Base-by-base conservation (phyloP, 2,113 vertebrate species). In the Mirza zaza region DNA sequence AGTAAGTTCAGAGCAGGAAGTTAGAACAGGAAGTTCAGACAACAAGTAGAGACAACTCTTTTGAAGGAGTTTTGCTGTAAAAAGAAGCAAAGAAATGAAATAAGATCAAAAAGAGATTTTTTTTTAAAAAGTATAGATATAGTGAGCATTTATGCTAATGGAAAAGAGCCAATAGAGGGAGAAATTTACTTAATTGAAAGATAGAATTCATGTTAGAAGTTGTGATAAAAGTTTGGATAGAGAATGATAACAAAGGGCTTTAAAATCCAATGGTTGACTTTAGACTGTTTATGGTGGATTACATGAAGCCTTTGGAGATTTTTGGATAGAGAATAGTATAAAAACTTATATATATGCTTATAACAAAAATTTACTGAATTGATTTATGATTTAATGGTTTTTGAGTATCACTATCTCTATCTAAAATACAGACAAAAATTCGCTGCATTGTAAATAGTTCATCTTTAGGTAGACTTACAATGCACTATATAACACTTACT, bases 1-100 rank as follows among this genome's bases (percentile, higher is more conserved):
- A 82, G 42, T 42, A 55, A 18, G 11, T 61, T 91, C 39, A 89
- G 57, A 86, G 73, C 34, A 85, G 42, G 34, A 84, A 80, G 39
- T 89, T 90, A 52, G 57, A 82, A 77, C 34, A 85, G 42, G 34
- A 84, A 80, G n/a, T 89, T 90, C 36, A 91, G 81, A 93, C 7
- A 76, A 59, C 36, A 85, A 81, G n/a, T 70, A 32, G 10, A 92
- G 39, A 65, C 3, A 76, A 10, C 55, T 57, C 17, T 93, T 85
- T 25, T 73, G 6, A 34, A 90, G 59, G 48, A 71, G 36, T 45
- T 95, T 61, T 77, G 15, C 39, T 94, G 3, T 73, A 34, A 73
- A 90, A 68, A 12, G 23, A 29, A 94, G 18, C 50, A 76, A 87
- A 59, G 20, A 55, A 87, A 55, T 80, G n/a, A 84, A 76, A 80